Evolutionary conservation across 2,113 vertebrate genomes (phyloP), one percentile per base, ranked within the genome.

Genomic region (Colistium nudipinnis): DNA sequence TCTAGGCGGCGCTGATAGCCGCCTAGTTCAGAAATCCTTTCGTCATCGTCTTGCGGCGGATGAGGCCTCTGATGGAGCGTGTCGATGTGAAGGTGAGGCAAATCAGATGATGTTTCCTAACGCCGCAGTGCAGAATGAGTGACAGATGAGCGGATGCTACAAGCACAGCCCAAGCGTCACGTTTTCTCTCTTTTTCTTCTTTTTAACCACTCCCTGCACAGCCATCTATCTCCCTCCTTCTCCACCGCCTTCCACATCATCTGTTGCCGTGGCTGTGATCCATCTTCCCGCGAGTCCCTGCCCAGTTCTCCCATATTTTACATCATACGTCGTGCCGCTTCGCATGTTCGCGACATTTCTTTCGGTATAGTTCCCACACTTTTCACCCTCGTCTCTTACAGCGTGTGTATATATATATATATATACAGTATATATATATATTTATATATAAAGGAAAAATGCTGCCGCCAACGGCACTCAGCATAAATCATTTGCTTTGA

Each of bases 51-150:
- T n/a, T 62, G 59, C 47, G 67, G 28, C 28, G 6, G 14, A 30
- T 35, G 64, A 60, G 72, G 51, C 48, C 22, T 75, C 39, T 39
- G 43, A 62, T 55, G 38, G 51, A 54, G 59, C 19, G 3, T 44
- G 49, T 73, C 52, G 48, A 55, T 85, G 82, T 73, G 65, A 83
- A 85, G 74, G 67, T 70, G 78, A 76, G 48, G 78, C 38, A 62
- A 70, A 88, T 81, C 43, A 63, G 16, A 74, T 70, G 27, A 72
- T 52, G 80, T 78, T 68, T 44, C 68, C 53, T 22, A 61, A 55
- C 44, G 36, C 33, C 28, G 28, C 8, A 19, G 43, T 13, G 8
- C 7, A 30, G 22, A 66, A 11, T 54, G 57, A 80, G 57, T 76
- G 77, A 86, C 72, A 68, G 74, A 82, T 74, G 61, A 59, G n/a